Base-by-base conservation (phyloP, 2,888 invertebrate species). In the Platycnemis pennipes region DNA sequence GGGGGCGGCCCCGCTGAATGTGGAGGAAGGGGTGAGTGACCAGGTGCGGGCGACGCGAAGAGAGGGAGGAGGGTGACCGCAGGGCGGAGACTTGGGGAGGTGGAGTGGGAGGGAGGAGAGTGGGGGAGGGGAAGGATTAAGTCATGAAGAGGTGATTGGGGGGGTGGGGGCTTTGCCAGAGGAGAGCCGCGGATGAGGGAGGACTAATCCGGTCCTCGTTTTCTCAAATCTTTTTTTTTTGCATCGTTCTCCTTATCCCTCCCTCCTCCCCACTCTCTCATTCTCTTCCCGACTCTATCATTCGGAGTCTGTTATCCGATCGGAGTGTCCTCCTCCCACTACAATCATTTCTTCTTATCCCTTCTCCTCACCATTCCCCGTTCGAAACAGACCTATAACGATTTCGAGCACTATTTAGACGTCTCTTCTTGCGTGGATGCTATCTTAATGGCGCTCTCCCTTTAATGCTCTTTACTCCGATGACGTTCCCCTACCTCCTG, bases 1-100 rank as follows among this genome's bases (percentile, higher is more conserved):
- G 49, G 19, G 49, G 4, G 49, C 19, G 11, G 49, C 13, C 19
- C 49, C 13, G 49, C 49, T 3, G 49, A 49, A 49, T 11, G 49
- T 31, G 37, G 77, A 77, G 77, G 77, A 8, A 77, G 31, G 88
- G 88, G 88, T 88, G 88, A 88, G 88, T 88, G 88, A 88, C 88
- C 88, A 88, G 88, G 88, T 88, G 88, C 31, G 46, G 49, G 46
- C n/a, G n/a, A n/a, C n/a, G n/a, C n/a, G n/a, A n/a, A n/a, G 5
- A 26, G 88, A 26, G 87, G 42, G 42, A 26, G 37, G 11, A n/a
- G n/a, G 63, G 85, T 11, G 22, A n/a, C 42, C 22, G 26, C 19
- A 56, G 86, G 44, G 42, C 1, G 42, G 44, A 37, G 91, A 26
- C n/a, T 69, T 4, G n/a, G n/a, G 44, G 91, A 0, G n/a, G 44